Percentiles rank a stretch among this genome's conserved stretches.
These are phyloP conservation scores for Hemicentrotus pulcherrimus DNA, from an alignment of 35 echinoderm and acorn worm genomes.

Conservation along the genomic window DNA sequence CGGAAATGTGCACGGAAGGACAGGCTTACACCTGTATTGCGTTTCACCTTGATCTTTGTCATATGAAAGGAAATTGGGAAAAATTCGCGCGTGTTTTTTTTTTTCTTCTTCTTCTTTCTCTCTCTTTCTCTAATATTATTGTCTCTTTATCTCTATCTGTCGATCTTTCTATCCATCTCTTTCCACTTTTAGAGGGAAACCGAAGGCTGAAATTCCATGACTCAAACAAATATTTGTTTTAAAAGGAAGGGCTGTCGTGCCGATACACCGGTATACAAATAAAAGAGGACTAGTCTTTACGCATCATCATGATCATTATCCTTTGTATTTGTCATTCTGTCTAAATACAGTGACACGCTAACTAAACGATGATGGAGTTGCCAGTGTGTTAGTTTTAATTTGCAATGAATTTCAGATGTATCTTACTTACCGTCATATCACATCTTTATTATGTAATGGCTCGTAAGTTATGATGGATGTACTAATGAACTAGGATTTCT, in stretches of 20 bases:
- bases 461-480: too few relatives aligned
- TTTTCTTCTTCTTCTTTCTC: neutral
- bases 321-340: neutral
- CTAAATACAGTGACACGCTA: neutral
- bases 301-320: neutral
- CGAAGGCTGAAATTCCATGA: neutral
- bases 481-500: too few relatives aligned
- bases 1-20: conserved; percentile 4
- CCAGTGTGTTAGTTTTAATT: neutral
- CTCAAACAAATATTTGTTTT: neutral
- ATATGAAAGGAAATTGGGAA: neutral
- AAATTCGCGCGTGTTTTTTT: neutral
- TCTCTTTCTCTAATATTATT: neutral
- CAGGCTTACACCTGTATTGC: neutral
- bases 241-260: neutral
- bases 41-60: conserved; percentile 33
- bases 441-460: too few relatives aligned
- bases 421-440: too few relatives aligned
- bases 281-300: neutral
- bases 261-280: neutral
- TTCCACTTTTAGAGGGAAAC: too few relatives aligned
- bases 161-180: neutral
- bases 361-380: neutral
- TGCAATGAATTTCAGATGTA: neutral
- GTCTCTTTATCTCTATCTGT: neutral